Evolutionary conservation across 2,797 vertebrate genomes (phyloP).

Genomic region (Epinephelus malabaricus): DNA sequence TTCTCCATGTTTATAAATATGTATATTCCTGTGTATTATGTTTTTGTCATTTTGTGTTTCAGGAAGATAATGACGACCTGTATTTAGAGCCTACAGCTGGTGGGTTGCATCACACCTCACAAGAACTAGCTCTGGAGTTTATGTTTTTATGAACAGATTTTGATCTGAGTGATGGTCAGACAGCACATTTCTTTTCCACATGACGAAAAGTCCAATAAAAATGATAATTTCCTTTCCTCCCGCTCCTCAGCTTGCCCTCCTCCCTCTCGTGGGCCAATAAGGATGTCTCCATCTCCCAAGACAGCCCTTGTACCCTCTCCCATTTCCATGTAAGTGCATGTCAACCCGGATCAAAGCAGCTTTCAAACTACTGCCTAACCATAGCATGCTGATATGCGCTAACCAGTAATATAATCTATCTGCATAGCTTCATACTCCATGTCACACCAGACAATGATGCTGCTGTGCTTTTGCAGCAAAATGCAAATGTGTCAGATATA

Average conservation of each 20-base stretch:
- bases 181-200: not conserved
- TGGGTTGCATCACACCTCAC: conserved; percentile 45
- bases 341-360: not conserved
- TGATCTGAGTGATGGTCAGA: not conserved
- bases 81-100: conserved; percentile 84
- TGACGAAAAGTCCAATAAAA: not conserved
- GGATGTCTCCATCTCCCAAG: conserved; percentile 47
- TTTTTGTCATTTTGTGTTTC: conserved; percentile 54
- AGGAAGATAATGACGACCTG: conserved; percentile 80
- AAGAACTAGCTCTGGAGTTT: not conserved
- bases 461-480: conserved; percentile 12
- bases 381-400: not conserved
- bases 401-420: conserved; percentile 7
- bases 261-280: conserved; percentile 27
- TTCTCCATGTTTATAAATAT: not conserved
- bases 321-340: conserved; percentile 69
- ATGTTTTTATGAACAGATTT: not conserved
- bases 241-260: conserved; percentile 67
- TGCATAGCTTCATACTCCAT: not conserved
- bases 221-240: not conserved
- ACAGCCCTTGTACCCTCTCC: conserved; percentile 14
- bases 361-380: not conserved
- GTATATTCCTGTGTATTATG: not conserved
- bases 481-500: conserved; percentile 25
- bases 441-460: conserved; percentile 3